Evolutionary conservation across 1,140 invertebrate species (phyloP), one percentile per base, ranked within the genome.

Genomic region (Bombus terrestris): DNA sequence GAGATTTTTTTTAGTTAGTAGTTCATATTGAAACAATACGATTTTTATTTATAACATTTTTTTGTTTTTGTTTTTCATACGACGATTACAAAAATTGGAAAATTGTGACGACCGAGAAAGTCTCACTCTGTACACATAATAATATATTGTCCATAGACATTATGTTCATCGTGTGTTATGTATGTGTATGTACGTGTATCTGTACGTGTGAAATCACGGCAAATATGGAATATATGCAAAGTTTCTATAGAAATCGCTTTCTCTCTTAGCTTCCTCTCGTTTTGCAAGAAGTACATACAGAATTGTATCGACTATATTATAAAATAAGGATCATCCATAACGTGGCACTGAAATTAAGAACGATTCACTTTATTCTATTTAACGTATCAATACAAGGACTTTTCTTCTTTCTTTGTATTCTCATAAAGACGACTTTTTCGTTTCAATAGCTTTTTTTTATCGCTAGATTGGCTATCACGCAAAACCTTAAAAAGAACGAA

Each of bases 11-110:
- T 73, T 43, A 43, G 25, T 73, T 41, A 41, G 12, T 35, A 66
- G 47, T 76, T 59, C 69, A 53, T 79, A 80, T 85, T 73, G 77
- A 85, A 85, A 85, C 76, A 85, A 85, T 85, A 85, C 83, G 83
- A 85, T 85, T 85, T 85, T 85, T 80, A 80, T 85, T 80, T 47
- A 80, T 85, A 85, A 85, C 77, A 80, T 85, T 53, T 62, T n/a
- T 62, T 62, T 62, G 10, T n/a, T 62, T 62, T 62, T 79, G 39
- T 39, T 73, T 84, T 57, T 62, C 47, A 35, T 28, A 80, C 68
- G 77, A 73, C 41, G 68, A 85, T 84, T 85, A 85, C 76, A 85
- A 85, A 85, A 85, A 85, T 85, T 85, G 68, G 72, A 85, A 85
- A 85, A 85, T 39, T n/a, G 41, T 85, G 77, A 80, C 77, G 57